Percentiles rank a stretch among this genome's conserved stretches.
These are phyloP conservation scores for Vireo griseus DNA, from an alignment of 2,797 vertebrate species.

Conservation along the genomic window DNA sequence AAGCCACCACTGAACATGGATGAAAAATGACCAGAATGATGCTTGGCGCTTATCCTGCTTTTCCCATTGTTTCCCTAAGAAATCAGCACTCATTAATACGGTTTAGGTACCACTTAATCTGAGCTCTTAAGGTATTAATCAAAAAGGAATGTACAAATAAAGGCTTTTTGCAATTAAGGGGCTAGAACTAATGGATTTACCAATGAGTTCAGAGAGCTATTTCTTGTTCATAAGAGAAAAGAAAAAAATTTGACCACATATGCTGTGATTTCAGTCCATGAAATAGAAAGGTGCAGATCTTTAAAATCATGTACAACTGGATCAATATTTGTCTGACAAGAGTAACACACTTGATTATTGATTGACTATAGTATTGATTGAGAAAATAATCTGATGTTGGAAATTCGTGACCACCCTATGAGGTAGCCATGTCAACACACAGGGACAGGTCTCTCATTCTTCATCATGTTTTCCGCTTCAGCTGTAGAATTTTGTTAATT, in stretches of 20 bases:
- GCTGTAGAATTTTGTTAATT: neutral
- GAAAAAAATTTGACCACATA: neutral
- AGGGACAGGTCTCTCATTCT: neutral
- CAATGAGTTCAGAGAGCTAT: neutral
- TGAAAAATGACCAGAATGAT: neutral
- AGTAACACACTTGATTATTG: neutral
- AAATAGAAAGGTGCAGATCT: neutral
- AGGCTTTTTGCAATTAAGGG: neutral
- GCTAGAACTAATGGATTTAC: neutral
- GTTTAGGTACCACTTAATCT: neutral
- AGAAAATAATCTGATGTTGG: neutral
- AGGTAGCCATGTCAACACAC: neutral
- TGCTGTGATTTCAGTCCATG: neutral
- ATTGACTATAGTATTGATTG: neutral
- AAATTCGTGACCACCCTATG: neutral
- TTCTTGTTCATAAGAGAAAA: neutral
- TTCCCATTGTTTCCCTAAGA: neutral
- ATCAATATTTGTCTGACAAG: neutral
- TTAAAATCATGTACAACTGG: neutral
- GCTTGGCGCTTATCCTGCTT: neutral
- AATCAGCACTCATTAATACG: neutral
- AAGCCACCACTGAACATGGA: neutral
- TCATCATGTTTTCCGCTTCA: neutral
- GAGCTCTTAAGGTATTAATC: neutral
- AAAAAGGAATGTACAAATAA: neutral